phyloP scores from a whole-genome alignment of 2,113 vertebrate genomes.

The Pluvianellus socialis region DNA sequence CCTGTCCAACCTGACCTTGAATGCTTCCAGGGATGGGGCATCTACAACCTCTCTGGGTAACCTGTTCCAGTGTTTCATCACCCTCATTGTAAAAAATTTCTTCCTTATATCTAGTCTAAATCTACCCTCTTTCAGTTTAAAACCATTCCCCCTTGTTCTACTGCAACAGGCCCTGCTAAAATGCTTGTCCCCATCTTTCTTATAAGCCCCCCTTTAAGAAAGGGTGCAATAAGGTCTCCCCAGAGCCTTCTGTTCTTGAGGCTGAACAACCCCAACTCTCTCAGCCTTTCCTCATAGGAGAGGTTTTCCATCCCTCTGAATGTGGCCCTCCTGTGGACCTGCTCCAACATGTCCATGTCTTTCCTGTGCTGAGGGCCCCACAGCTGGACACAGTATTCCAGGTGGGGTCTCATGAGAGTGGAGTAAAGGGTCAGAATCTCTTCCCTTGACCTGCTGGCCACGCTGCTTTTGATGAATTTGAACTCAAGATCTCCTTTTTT shows the following conservation, averaged over 20 bases:
- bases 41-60: not conserved
- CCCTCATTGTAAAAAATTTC: not conserved
- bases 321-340: not conserved
- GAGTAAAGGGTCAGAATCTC: not conserved
- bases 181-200: not conserved
- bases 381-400: fast-evolving
- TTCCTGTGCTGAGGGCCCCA: not conserved
- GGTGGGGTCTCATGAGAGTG: not conserved
- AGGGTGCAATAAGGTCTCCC: not conserved
- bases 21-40: not conserved
- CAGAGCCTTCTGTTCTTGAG: not conserved
- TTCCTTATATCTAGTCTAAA: not conserved
- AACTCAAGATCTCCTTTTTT: not conserved
- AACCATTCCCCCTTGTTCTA: not conserved
- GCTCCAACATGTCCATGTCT: not conserved
- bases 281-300: not conserved
- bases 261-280: not conserved
- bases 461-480: not conserved
- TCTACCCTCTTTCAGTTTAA: not conserved
- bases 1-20: not conserved
- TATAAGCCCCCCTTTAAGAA: not conserved
- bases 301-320: not conserved
- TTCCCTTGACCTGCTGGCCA: not conserved
- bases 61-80: not conserved
- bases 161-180: not conserved